Conservation (phyloP, 2,888 invertebrate species). For the Drosophila subsilvestris region DNA sequence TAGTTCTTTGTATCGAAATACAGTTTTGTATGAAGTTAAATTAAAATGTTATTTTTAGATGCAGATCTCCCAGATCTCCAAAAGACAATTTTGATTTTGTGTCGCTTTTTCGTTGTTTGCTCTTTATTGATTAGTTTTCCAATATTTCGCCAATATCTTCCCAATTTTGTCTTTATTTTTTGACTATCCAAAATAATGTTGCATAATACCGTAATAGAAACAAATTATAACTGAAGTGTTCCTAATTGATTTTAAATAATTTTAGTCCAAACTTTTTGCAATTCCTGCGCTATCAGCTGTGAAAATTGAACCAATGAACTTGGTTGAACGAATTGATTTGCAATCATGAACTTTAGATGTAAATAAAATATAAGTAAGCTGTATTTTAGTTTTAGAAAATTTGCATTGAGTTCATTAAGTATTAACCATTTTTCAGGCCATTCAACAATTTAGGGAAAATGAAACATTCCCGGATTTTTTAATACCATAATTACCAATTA, state of each 20-base stretch:
- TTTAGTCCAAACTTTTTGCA: no score
- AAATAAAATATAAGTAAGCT: background rate
- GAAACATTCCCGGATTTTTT: no score
- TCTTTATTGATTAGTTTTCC: no score
- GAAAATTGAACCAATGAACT: background rate
- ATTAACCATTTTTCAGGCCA: background rate
- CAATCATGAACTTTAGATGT: background rate
- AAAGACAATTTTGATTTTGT: background rate
- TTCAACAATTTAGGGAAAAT: background rate
- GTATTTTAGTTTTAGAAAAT: background rate
- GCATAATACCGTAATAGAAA: no score
- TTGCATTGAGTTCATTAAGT: background rate
- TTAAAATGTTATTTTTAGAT: background rate
- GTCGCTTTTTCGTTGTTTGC: background rate
- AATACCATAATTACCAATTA: no score
- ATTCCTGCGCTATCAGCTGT: no score
- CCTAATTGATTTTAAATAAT: no score
- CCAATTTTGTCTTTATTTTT: no score
- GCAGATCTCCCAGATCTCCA: background rate
- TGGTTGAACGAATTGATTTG: no score
- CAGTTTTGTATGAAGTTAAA: constrained; percentile 37
- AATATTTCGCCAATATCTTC: no score
- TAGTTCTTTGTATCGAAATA: constrained; percentile 29
- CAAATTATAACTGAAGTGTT: no score
- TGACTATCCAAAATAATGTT: no score